These are phyloP conservation scores for Turritopsis dohrnii DNA, from an alignment of 30 jellyfish, hydroid and myxozoan genomes.

Conservation along the genomic window DNA sequence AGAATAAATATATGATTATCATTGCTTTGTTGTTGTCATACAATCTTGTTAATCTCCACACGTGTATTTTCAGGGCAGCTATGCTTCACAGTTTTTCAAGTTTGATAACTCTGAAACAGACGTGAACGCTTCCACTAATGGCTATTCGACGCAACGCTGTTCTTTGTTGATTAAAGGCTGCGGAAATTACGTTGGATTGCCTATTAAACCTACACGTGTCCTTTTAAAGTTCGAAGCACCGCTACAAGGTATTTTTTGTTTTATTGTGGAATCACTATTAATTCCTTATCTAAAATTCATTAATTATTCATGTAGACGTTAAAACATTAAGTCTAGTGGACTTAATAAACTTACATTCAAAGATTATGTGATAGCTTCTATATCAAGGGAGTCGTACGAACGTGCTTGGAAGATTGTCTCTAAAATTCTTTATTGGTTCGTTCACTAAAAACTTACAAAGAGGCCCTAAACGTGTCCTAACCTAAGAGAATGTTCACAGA, in stretches of 20 bases:
- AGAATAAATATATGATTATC: neutral
- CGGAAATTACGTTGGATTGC: neutral
- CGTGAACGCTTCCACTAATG: neutral
- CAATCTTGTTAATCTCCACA: neutral
- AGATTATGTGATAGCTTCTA: too few relatives aligned
- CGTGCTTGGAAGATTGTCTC: too few relatives aligned
- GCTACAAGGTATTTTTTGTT: neutral
- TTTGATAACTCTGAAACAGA: neutral
- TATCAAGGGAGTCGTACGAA: too few relatives aligned
- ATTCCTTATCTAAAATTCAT: too few relatives aligned
- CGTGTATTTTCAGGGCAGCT: neutral
- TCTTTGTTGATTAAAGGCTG: neutral
- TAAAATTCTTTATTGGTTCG: too few relatives aligned
- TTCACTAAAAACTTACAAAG: too few relatives aligned
- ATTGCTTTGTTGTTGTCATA: neutral
- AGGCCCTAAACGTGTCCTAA: too few relatives aligned
- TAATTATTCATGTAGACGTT: neutral
- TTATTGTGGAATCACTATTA: too few relatives aligned
- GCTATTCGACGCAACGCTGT: neutral
- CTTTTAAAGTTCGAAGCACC: conserved; percentile 5
- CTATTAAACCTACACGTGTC: neutral
- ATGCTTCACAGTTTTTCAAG: conserved; percentile 3
- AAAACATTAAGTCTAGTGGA: too few relatives aligned
- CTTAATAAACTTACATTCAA: too few relatives aligned
- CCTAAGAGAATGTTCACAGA: too few relatives aligned